phyloP scores from a whole-genome alignment of 1,140 invertebrate species.

The Drosophila dunni region DNA sequence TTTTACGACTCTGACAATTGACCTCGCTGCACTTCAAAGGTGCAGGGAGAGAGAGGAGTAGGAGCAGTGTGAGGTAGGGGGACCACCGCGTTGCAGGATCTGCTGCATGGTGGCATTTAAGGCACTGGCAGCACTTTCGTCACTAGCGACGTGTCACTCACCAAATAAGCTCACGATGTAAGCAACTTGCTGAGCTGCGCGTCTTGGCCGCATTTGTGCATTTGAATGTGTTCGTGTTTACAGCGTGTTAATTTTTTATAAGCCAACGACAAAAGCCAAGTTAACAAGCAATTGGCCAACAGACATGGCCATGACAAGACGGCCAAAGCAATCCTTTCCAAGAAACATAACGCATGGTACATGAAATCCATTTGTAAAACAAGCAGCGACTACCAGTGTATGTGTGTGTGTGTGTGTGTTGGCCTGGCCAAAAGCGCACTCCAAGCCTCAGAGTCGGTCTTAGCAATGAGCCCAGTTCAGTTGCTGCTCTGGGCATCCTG shows the following conservation, averaged over 20 bases:
- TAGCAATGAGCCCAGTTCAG: constrained; percentile 20
- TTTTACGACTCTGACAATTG: constrained; percentile 78
- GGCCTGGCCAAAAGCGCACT: constrained; percentile 54
- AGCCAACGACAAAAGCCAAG: constrained; percentile 16
- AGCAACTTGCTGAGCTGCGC: constrained; percentile 55
- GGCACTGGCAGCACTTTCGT: constrained; percentile 18
- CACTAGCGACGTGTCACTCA: constrained; percentile 22
- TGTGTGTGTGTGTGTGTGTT: constrained; percentile 52
- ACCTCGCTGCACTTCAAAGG: constrained; percentile 44
- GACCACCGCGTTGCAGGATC: constrained; percentile 63
- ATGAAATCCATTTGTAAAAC: constrained; percentile 81
- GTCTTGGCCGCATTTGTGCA: constrained; percentile 53
- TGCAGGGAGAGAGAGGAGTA: background rate
- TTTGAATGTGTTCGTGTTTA: constrained; percentile 73
- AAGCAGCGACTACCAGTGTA: constrained; percentile 19
- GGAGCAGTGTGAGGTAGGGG: background rate
- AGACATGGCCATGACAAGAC: constrained; percentile 78
- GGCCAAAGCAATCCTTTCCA: constrained; percentile 75
- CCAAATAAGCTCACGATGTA: constrained; percentile 44
- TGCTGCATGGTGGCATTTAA: background rate
- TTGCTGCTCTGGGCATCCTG: constrained; percentile 61
- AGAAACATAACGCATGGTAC: constrained; percentile 78
- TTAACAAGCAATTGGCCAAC: constrained; percentile 11
- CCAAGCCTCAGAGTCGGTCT: background rate
- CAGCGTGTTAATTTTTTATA: constrained; percentile 55